Percentiles rank a stretch among this genome's conserved stretches.
phyloP scores from a whole-genome alignment of 2,888 invertebrate species.

The Chrysomela aeneicollis region DNA sequence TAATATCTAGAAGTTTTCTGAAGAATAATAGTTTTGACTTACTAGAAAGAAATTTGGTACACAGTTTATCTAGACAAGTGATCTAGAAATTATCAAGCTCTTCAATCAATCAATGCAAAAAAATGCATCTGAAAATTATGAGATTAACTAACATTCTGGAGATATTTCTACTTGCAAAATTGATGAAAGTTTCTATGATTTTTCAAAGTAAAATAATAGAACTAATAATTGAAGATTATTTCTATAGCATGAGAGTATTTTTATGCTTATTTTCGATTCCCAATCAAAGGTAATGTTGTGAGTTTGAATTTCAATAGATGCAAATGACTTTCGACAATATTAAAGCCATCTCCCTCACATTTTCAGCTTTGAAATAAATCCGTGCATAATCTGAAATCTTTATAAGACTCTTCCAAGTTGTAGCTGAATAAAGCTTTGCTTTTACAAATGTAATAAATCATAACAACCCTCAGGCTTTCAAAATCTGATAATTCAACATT shows the following conservation, averaged over 20 bases:
- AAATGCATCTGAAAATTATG: too few relatives aligned
- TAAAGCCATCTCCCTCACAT: conserved; percentile 28
- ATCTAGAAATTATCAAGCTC: too few relatives aligned
- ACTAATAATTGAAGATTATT: conserved; percentile 28
- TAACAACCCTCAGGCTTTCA: conserved; percentile 23
- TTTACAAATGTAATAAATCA: conserved; percentile 40
- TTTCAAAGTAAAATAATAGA: too few relatives aligned
- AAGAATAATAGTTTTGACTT: too few relatives aligned
- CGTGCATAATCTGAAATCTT: conserved; percentile 42
- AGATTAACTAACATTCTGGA: too few relatives aligned
- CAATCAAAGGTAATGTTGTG: conserved; percentile 28
- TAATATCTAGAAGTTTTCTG: too few relatives aligned
- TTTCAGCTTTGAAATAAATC: conserved; percentile 29
- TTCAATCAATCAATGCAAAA: too few relatives aligned
- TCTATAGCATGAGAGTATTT: conserved; percentile 34
- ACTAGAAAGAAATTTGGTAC: too few relatives aligned
- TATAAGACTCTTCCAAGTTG: conserved; percentile 36
- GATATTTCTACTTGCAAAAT: too few relatives aligned
- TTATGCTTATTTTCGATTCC: conserved; percentile 27
- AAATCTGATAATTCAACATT: conserved; percentile 18
- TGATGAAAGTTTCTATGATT: too few relatives aligned
- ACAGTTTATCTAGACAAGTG: too few relatives aligned
- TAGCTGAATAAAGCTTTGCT: conserved; percentile 37
- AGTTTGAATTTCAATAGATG: conserved; percentile 41
- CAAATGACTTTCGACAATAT: conserved; percentile 40